Evolutionary conservation across 2,797 vertebrate species (phyloP).

Genomic region (Otus scops): DNA sequence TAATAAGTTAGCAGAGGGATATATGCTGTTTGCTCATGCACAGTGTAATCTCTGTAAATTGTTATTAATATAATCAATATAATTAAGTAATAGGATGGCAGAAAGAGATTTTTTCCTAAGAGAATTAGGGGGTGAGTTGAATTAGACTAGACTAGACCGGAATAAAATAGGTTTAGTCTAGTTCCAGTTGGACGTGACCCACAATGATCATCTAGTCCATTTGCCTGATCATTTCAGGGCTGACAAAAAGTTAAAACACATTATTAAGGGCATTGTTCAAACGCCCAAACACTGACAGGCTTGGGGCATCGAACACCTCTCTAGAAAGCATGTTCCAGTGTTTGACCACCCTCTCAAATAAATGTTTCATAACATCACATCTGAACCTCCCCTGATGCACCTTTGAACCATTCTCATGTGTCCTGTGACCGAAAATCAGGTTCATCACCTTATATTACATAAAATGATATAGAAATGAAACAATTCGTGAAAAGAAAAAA

Average conservation of each 20-base stretch:
- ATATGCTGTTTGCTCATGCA: neutral
- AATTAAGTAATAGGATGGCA: neutral
- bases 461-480: neutral
- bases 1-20: neutral
- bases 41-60: neutral
- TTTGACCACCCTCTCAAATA: neutral
- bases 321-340: neutral
- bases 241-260: neutral
- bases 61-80: neutral
- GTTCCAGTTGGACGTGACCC: neutral
- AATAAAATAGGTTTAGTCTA: too few species aligned
- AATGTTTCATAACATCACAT: neutral
- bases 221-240: neutral
- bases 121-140: neutral
- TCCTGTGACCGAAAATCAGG: neutral
- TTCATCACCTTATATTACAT: neutral
- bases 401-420: neutral
- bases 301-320: accelerated
- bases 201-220: neutral
- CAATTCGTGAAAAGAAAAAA: neutral
- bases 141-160: neutral
- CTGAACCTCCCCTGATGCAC: neutral
- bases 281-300: neutral
- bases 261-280: neutral
- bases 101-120: neutral